A percentile compares a stretch with the other conserved stretches of the same genome.
Conservation (phyloP, 2,888 invertebrate species). For the Hypercompe scribonia region DNA sequence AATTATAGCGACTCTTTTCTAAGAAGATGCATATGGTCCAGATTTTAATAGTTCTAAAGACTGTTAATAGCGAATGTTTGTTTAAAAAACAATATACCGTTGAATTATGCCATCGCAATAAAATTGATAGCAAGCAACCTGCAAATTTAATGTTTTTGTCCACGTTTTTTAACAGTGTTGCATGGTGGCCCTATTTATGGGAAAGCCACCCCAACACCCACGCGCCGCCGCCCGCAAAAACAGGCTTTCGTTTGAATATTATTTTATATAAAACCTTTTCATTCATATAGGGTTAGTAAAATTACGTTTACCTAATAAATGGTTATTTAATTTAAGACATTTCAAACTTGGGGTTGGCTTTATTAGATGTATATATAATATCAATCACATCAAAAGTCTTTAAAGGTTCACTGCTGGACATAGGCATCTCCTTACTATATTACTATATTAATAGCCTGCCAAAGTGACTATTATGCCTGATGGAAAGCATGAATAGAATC, state of each 20-base stretch:
- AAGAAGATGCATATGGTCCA: too few species aligned
- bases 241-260: conserved; percentile 53
- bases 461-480: too few species aligned
- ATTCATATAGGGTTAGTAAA: conserved; percentile 45
- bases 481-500: too few species aligned
- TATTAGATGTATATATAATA: not conserved
- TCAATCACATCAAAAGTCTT: too few species aligned
- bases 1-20: too few species aligned
- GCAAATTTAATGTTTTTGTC: conserved; percentile 2
- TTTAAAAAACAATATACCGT: not conserved
- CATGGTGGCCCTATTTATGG: conserved; percentile 11
- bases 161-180: not conserved
- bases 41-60: too few species aligned
- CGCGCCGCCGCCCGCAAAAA: conserved; percentile 34
- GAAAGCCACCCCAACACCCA: conserved; percentile 23
- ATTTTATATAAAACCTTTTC: conserved; percentile 54
- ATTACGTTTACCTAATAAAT: conserved; percentile 22
- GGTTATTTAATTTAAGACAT: conserved; percentile 21
- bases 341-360: conserved; percentile 16
- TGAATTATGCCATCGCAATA: not conserved
- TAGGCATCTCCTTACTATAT: too few species aligned
- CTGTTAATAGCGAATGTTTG: too few species aligned
- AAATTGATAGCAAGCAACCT: not conserved
- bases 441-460: too few species aligned
- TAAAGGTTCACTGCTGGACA: too few species aligned